Conservation (phyloP, 2,888 invertebrate genomes). For the Phorcus lineatus region DNA sequence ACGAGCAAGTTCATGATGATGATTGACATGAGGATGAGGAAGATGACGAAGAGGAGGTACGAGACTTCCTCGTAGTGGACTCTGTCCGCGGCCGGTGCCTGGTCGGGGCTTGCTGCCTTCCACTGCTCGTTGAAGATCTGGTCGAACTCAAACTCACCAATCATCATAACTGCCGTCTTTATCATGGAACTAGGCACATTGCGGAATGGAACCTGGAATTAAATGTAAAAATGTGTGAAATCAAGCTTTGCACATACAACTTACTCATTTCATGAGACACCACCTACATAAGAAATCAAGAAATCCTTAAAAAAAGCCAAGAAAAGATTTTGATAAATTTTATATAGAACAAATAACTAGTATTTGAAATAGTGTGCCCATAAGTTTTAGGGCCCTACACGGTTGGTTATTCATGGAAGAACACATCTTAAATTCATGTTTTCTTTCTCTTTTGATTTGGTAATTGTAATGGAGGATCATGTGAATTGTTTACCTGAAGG, state of each 20-base stretch:
- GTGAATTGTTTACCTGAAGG: too few species aligned
- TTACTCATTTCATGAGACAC: too few species aligned
- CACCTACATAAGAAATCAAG: too few species aligned
- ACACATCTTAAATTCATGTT: too few species aligned
- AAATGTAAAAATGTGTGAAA: slow-evolving; percentile 22
- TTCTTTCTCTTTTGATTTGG: too few species aligned
- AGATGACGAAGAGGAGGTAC: slow-evolving; percentile 75
- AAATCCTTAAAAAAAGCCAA: too few species aligned
- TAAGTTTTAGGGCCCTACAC: too few species aligned
- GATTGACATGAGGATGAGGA: slow-evolving; percentile 73
- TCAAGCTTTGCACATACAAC: not conserved
- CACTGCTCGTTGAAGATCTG: slow-evolving; percentile 52
- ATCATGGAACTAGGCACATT: slow-evolving; percentile 65
- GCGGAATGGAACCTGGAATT: slow-evolving; percentile 60
- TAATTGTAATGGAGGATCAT: too few species aligned
- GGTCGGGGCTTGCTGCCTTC: not conserved
- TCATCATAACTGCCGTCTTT: slow-evolving; percentile 75
- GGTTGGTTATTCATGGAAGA: too few species aligned
- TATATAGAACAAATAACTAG: too few species aligned
- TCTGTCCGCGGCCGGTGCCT: slow-evolving; percentile 22
- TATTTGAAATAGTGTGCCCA: too few species aligned
- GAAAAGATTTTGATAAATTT: too few species aligned
- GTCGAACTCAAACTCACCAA: slow-evolving; percentile 74
- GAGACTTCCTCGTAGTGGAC: slow-evolving; percentile 66
- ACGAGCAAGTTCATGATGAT: slow-evolving; percentile 76